phyloP scores from a whole-genome alignment of 2,888 invertebrate genomes.

The Drosophila nigricruria region DNA sequence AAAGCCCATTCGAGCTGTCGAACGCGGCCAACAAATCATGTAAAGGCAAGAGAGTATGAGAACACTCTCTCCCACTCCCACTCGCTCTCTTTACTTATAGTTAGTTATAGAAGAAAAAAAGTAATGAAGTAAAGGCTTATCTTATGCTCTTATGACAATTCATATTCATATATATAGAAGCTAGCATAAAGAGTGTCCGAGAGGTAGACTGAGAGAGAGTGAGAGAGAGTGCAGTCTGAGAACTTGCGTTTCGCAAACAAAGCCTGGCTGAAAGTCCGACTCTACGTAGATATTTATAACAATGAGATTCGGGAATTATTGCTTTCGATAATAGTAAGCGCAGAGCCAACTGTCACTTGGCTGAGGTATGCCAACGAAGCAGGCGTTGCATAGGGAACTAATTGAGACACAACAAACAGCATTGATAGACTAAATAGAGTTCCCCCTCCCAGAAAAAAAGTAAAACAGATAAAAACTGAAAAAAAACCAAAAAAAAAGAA shows the following conservation, averaged over 20 bases:
- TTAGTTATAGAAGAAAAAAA: no score
- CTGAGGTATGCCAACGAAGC: no score
- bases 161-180: no score
- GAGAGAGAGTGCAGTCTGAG: no score
- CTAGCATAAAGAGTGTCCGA: no score
- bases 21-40: conserved; percentile 8
- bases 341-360: not conserved
- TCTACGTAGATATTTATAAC: no score
- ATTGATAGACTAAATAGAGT: not conserved
- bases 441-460: not conserved
- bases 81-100: not conserved
- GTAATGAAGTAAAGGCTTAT: no score
- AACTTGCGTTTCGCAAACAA: no score
- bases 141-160: no score
- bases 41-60: not conserved
- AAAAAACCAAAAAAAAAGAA: not conserved
- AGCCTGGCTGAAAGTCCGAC: no score
- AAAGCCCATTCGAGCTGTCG: not conserved
- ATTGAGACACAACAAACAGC: no score
- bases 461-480: not conserved
- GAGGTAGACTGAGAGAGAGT: no score
- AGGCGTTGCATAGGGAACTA: not conserved
- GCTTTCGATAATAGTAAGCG: not conserved
- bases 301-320: not conserved
- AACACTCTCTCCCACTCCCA: not conserved